Base-by-base conservation (phyloP, 2,888 invertebrate genomes). In the Molorchus minor region DNA sequence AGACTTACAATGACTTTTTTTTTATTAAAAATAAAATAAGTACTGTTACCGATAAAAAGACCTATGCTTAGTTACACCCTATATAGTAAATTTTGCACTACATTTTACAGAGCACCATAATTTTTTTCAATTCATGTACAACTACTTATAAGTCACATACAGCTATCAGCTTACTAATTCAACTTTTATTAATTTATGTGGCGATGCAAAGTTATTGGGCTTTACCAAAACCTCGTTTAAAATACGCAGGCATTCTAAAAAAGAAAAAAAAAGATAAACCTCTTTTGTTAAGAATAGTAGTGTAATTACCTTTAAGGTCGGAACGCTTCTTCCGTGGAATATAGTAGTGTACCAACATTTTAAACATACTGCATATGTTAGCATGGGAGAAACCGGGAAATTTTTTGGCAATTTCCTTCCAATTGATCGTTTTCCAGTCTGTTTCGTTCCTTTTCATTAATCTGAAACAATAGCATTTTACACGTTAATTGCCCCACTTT, bases 351-450 rank as follows among this genome's bases (percentile, higher is more conserved):
- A 65, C 46, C 33, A 61, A 20, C 8, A 43, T 17, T 35, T 56
- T 65, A 21, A 71, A 53, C 35, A 68, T 21, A 40, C 51, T 58
- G 40, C 66, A 68, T 5, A 74, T 7, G 46, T 64, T 69, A 3
- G 21, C 8, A 15, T 49, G 33, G 0, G 68, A 70, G 12, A 69
- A 64, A 2, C 73, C 74, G 0, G 61, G 44, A 41, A 67, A 72
- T n/a, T 68, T 29, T 13, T 64, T 46, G 0, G 66, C 62, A 19
- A 71, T 62, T 25, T 64, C 47, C 12, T 62, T 58, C 74, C 74
- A 74, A 45, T 71, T 47, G 2, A 74, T 43, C 1, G 51, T 29
- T 36, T 57, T 62, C 67, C 69, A 72, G 44, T 74, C 73, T 3
- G 33, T 62, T 56, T 67, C 67, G 0, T 62, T 59, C 3, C 58